phyloP scores from a whole-genome alignment of 2,113 vertebrate genomes.

The Sturnus vulgaris region DNA sequence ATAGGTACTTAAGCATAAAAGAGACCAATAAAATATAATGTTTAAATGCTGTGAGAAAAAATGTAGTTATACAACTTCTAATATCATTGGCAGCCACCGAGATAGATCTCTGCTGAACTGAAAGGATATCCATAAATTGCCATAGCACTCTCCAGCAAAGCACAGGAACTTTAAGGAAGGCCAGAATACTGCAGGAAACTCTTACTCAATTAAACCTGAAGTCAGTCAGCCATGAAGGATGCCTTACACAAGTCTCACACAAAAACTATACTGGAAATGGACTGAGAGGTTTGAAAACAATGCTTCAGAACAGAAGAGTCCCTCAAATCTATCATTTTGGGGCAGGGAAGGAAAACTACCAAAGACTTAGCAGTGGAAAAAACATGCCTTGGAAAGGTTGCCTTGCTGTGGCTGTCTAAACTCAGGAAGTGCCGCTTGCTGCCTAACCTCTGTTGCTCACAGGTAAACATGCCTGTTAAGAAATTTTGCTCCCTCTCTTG shows the following conservation, averaged over 20 bases:
- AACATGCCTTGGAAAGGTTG: not conserved
- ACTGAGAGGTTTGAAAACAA: not conserved
- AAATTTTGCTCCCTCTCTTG: not conserved
- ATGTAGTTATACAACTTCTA: not conserved
- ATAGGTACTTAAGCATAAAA: not conserved
- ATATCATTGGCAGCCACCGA: not conserved
- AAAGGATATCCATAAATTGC: not conserved
- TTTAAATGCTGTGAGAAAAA: slow-evolving; percentile 5
- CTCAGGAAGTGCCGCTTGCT: not conserved
- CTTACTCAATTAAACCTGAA: not conserved
- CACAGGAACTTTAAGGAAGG: not conserved
- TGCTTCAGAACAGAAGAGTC: not conserved
- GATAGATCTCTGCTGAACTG: not conserved
- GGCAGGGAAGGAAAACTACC: not conserved
- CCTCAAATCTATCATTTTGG: not conserved
- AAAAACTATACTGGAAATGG: not conserved
- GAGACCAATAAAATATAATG: not conserved
- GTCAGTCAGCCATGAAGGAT: not conserved
- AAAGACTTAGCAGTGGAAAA: not conserved
- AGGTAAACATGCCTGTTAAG: not conserved
- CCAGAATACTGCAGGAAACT: not conserved
- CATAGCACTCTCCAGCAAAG: not conserved
- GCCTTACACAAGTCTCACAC: not conserved
- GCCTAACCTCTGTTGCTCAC: not conserved
- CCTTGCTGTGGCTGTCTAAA: not conserved